Evolutionary conservation across 1,140 invertebrate species (phyloP).

Genomic region (Tigriopus japonicus): DNA sequence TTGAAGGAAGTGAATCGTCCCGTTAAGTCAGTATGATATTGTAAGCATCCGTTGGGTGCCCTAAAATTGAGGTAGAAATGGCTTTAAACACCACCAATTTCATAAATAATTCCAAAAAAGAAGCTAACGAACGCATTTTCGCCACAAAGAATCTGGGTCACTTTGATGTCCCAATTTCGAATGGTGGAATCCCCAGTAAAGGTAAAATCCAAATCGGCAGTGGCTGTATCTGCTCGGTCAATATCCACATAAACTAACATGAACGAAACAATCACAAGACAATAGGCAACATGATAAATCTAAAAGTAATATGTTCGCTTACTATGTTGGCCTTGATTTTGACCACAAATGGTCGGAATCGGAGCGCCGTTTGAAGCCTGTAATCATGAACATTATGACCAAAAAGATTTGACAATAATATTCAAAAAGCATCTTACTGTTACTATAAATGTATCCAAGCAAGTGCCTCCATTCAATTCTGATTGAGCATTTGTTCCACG

Average conservation of each 20-base stretch:
- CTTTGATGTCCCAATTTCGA: conserved; percentile 6
- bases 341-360: conserved; percentile 3
- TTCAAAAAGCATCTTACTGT: neutral
- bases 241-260: conserved; percentile 3
- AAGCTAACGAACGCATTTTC: too few species aligned
- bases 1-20: neutral
- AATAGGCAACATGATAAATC: neutral
- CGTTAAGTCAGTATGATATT: neutral
- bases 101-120: too few species aligned
- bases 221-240: neutral
- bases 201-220: neutral
- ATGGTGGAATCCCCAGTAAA: neutral
- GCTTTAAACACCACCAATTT: too few species aligned
- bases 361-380: neutral
- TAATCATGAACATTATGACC: too few species aligned
- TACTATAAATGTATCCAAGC: neutral
- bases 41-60: neutral
- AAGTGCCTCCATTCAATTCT: neutral
- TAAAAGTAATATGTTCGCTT: neutral
- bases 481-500: neutral
- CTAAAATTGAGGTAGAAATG: neutral
- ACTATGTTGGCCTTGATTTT: conserved; percentile 5
- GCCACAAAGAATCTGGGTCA: conserved; percentile 6
- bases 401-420: too few species aligned
- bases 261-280: neutral